Percentiles rank a stretch among this genome's conserved stretches.
Evolutionary conservation across 2,888 invertebrate genomes (phyloP).

Genomic region (Crepidodera aurea): DNA sequence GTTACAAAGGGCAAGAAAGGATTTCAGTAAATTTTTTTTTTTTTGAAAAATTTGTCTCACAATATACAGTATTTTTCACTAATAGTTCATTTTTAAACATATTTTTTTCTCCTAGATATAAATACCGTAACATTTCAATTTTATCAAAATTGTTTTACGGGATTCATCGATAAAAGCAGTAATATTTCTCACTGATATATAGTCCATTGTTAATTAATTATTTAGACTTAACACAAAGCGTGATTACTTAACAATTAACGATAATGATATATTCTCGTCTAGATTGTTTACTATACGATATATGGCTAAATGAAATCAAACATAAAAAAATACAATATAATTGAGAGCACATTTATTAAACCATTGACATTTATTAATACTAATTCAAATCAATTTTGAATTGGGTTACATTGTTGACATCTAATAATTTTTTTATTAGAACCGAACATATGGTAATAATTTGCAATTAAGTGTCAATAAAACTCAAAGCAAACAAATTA

Average conservation of each 20-base stretch:
- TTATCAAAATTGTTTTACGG: no score
- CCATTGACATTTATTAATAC: conserved; percentile 21
- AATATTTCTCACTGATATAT: no score
- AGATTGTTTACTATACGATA: conserved; percentile 3
- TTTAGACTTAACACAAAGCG: neutral
- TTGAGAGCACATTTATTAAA: conserved; percentile 13
- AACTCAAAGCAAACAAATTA: no score
- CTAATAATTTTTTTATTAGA: neutral
- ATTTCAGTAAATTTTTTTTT: no score
- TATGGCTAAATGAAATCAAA: conserved; percentile 15
- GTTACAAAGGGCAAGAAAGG: no score
- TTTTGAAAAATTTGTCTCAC: no score
- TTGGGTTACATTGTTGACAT: conserved; percentile 6
- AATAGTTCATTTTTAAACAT: no score
- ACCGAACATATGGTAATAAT: neutral
- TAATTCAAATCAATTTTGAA: conserved; percentile 21
- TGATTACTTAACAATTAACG: neutral
- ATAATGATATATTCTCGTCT: neutral
- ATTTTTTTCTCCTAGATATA: no score
- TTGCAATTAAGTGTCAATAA: neutral
- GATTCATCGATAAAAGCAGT: no score
- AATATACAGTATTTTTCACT: no score
- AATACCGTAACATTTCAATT: no score
- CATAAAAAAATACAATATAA: conserved; percentile 7
- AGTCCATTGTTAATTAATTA: neutral